A percentile compares a stretch with the other conserved stretches of the same genome.
Conservation (phyloP, 2,888 invertebrate genomes). For the Latrodectus hesperus region DNA sequence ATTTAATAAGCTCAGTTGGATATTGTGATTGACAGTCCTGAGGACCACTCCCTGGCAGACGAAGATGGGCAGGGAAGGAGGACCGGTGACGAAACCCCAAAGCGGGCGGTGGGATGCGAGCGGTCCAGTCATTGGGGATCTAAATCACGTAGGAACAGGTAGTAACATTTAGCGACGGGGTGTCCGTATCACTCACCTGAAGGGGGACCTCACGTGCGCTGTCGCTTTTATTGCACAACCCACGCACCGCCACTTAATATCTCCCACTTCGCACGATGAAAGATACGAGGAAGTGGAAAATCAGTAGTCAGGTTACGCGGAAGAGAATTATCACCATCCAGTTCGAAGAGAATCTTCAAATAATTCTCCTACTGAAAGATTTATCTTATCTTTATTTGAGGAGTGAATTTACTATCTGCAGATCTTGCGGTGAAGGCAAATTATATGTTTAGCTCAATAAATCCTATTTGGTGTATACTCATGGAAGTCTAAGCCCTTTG, state of each 20-base stretch:
- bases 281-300: background rate
- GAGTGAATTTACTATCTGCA: no score
- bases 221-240: background rate
- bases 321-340: no score
- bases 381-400: no score
- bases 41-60: background rate
- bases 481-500: no score
- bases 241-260: background rate
- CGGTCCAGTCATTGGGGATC: background rate
- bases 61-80: background rate
- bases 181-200: slow-evolving; percentile 2
- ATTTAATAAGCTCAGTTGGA: background rate
- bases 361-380: no score
- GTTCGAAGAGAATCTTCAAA: no score
- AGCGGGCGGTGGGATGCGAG: background rate
- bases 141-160: slow-evolving; percentile 4
- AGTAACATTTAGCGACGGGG: slow-evolving; percentile 3
- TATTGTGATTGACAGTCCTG: background rate
- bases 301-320: background rate
- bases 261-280: background rate
- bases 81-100: background rate
- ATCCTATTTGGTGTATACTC: no score
- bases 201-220: background rate
- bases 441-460: no score
- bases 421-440: no score